Evolutionary conservation across 2,797 vertebrate genomes (phyloP), one percentile per base, ranked within the genome.

Genomic region (Melanotaenia maccullochi): DNA sequence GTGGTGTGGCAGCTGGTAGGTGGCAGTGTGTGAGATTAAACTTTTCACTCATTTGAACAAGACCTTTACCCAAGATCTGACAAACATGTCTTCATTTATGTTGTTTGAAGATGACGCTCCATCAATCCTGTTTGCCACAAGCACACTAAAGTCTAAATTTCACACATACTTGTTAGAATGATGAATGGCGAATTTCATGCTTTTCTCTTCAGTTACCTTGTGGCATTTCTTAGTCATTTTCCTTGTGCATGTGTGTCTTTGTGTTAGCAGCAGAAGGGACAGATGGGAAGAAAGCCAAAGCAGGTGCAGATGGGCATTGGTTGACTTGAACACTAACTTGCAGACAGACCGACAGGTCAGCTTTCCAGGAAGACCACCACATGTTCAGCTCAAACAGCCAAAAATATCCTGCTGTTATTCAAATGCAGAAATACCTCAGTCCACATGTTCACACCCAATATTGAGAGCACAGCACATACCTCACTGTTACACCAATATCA

Each of bases 201-300:
- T 63, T 65, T 73, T 65, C 51, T 68, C 49, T 63, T 65, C 25
- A 40, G 65, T 61, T 62, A 76, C 71, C 68, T 75, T 42, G 52
- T 69, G 75, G 79, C 32, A 51, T 42, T 51, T 78, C 28, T 65
- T 42, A 75, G 35, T 52, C 55, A 60, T 71, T 28, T 28, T 16
- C 13, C n/a, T 71, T 42, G 42, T 62, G 67, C 28, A 8, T 64
- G 32, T 40, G 55, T 56, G 42, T 1, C 33, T 61, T 67, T 42
- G 51, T 57, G 58, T 71, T 60, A 28, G 47, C 63, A 73, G 64
- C 40, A 56, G 30, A 24, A 11, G 25, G 62, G 64, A 83, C 90
- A 92, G 91, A 91, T 93, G 90, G 87, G 71, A 75, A 18, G 60
- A 81, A 83, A 85, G 77, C 68, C 80, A 85, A 85, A 82, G 83